Evolutionary conservation across 1,140 invertebrate species (phyloP).

Genomic region (Dreissena rostriformis): DNA sequence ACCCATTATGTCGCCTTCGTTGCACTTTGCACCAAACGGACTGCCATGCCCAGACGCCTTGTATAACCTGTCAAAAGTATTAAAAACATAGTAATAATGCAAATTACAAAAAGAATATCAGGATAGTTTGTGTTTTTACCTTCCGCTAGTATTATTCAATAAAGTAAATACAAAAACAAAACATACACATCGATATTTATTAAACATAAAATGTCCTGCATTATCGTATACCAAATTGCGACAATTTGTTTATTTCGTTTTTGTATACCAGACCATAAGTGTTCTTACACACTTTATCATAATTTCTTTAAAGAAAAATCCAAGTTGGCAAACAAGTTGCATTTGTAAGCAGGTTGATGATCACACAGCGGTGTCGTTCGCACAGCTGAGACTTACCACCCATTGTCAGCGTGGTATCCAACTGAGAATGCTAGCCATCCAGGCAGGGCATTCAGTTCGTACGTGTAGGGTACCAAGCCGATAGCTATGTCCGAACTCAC

Average conservation of each 20-base stretch:
- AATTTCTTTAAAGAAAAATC: no score
- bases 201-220: neutral
- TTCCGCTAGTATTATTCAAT: no score
- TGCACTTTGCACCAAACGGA: constrained; percentile 81
- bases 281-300: no score
- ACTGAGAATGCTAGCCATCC: constrained; percentile 82
- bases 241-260: neutral
- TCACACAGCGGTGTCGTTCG: no score
- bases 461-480: constrained; percentile 81
- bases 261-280: no score
- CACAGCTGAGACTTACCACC: constrained; percentile 75
- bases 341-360: no score
- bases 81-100: no score
- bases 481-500: constrained; percentile 77
- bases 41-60: constrained; percentile 73
- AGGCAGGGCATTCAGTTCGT: constrained; percentile 81
- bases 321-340: no score
- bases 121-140: no score
- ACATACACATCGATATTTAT: neutral
- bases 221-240: neutral
- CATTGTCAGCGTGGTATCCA: constrained; percentile 82
- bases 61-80: constrained; percentile 66
- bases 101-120: no score
- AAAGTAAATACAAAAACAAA: no score
- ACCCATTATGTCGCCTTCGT: constrained; percentile 81